Base-by-base conservation (phyloP, 2,888 invertebrate genomes). In the Serrognathus titanus region DNA sequence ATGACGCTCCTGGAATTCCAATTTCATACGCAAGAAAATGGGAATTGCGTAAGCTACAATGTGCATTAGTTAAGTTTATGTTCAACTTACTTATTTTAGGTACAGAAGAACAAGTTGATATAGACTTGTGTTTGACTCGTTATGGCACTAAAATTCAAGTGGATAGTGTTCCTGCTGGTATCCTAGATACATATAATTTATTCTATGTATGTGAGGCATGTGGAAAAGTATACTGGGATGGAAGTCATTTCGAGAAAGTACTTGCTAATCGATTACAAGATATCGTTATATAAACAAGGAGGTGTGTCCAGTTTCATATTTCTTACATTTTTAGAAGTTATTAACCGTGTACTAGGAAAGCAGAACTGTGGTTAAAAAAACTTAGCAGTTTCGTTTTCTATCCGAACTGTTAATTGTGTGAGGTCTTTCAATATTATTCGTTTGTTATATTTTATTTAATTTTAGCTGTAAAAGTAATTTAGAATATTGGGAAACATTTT, bases 171-270 rank as follows among this genome's bases (percentile, higher is more conserved):
- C 78, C 77, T 0, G 54, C 63, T 1, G 67, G 68, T 7, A 62
- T 77, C 9, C 45, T 78, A 20, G 60, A 68, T 37, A 73, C 71
- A 58, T 62, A 65, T 16, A 80, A 84, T 53, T 64, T 80, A 56
- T 89, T 87, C 70, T 84, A 85, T 64, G 76, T 89, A 36, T 92
- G 92, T 76, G 84, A 85, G 63, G 72, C 71, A 31, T 92, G 92
- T 78, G 92, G 91, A 0, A 88, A 87, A 72, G 80, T 89, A 50
- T 90, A 85, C 74, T 91, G 90, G 88, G 86, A 88, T 60, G 78
- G 77, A 10, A 69, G 69, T 48, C 77, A 77, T 63, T 74, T 72
- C 45, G 75, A 74, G 39, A 66, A 61, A 55, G 72, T 75, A 12
- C 57, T 75, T 20, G 56, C 63, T 12, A 74, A 75, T 45, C 63